Percentiles rank a stretch among this genome's conserved stretches.
Conservation (phyloP, 2,888 invertebrate species). For the Drosophila paranaensis region DNA sequence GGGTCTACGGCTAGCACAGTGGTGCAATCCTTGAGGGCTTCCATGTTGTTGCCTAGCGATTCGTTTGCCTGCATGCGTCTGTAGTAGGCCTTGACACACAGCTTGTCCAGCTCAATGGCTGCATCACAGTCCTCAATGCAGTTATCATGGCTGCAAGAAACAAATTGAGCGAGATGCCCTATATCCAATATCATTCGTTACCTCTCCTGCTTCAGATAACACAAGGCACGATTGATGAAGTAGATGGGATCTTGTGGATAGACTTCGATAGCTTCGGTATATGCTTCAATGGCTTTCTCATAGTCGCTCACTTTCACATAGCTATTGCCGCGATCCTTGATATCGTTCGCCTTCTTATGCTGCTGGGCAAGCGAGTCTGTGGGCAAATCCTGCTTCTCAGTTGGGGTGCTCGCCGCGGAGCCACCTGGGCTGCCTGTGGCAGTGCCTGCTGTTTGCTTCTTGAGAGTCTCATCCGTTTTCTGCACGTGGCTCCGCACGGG, state of each 20-base stretch:
- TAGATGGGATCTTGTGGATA: constrained; percentile 92
- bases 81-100: constrained; percentile 93
- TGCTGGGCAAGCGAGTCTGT: constrained; percentile 63
- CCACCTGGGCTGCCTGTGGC: constrained; percentile 25
- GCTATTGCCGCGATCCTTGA: constrained; percentile 89
- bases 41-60: constrained; percentile 88
- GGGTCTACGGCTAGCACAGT: constrained; percentile 92
- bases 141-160: constrained; percentile 63
- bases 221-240: constrained; percentile 95
- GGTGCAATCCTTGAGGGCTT: constrained; percentile 90
- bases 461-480: constrained; percentile 6
- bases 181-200: constrained; percentile 81
- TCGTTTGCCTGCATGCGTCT: constrained; percentile 92
- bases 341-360: constrained; percentile 76
- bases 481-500: constrained; percentile 71
- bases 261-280: constrained; percentile 93
- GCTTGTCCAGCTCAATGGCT: constrained; percentile 91
- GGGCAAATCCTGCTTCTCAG: constrained; percentile 73
- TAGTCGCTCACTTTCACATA: constrained; percentile 92
- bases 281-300: constrained; percentile 93
- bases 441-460: constrained; percentile 2
- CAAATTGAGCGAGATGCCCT: background rate
- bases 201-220: constrained; percentile 92
- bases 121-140: constrained; percentile 90
- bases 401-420: constrained; percentile 59